These are phyloP conservation scores for Neoniphon sammara DNA, from an alignment of 2,797 vertebrate species.

Conservation along the genomic window DNA sequence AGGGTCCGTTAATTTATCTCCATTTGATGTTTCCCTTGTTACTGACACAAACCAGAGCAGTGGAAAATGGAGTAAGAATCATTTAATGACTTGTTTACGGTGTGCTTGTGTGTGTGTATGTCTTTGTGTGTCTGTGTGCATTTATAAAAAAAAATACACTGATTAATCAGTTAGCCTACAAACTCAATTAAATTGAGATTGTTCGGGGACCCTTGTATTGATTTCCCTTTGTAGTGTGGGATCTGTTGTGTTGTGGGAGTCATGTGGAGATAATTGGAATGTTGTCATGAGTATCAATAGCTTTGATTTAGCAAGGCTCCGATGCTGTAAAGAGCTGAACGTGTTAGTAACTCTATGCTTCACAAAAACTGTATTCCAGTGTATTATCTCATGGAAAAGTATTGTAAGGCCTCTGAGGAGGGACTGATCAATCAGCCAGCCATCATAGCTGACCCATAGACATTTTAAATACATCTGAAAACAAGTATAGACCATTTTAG, in stretches of 20 bases:
- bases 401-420: too few relatives aligned
- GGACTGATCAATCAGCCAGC: too few relatives aligned
- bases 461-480: too few relatives aligned
- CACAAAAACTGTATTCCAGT: too few relatives aligned
- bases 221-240: slow-evolving; percentile 11
- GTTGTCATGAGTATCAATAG: neutral
- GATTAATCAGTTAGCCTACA: slow-evolving; percentile 35
- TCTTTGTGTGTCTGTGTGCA: neutral
- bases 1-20: neutral
- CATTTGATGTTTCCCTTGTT: neutral
- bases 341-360: too few relatives aligned
- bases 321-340: neutral
- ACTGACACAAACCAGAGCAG: slow-evolving; percentile 29
- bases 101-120: neutral
- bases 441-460: too few relatives aligned
- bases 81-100: slow-evolving; percentile 15
- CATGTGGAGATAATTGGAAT: neutral
- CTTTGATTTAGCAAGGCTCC: neutral
- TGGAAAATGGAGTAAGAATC: slow-evolving; percentile 3
- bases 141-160: slow-evolving; percentile 1
- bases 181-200: slow-evolving; percentile 22
- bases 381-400: neutral
- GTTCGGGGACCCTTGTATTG: neutral
- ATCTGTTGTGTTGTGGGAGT: neutral
- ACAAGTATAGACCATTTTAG: too few relatives aligned